Evolutionary conservation across 2,888 invertebrate species (phyloP).

Genomic region (Calliopum simillimum): DNA sequence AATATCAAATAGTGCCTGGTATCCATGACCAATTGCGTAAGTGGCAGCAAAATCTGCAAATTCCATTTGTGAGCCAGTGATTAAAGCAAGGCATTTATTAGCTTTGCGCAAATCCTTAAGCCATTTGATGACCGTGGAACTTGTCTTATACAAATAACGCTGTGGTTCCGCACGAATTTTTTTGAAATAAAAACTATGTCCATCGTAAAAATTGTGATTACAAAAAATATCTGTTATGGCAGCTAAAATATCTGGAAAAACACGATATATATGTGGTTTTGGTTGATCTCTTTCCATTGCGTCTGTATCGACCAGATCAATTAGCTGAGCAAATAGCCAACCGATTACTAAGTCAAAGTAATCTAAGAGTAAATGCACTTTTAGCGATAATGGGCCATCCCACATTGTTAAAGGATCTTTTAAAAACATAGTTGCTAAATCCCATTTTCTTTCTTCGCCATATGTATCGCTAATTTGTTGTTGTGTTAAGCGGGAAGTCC

Average conservation of each 20-base stretch:
- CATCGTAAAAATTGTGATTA: constrained; percentile 70
- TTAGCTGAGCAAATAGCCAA: constrained; percentile 74
- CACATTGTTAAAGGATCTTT: constrained; percentile 72
- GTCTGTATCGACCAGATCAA: constrained; percentile 74
- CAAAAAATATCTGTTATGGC: constrained; percentile 73
- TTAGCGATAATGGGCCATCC: constrained; percentile 73
- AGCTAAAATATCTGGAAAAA: constrained; percentile 76
- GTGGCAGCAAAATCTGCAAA: constrained; percentile 75
- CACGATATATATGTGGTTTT: constrained; percentile 65
- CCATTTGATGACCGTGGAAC: constrained; percentile 70
- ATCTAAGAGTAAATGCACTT: constrained; percentile 76
- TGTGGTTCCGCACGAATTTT: constrained; percentile 71
- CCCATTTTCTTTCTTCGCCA: constrained; percentile 72
- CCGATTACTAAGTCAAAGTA: constrained; percentile 79
- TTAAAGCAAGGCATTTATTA: constrained; percentile 72
- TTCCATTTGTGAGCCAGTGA: constrained; percentile 80
- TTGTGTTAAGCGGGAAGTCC: constrained; percentile 70
- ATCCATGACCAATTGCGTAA: constrained; percentile 74
- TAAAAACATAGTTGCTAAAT: constrained; percentile 69
- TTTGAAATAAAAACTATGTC: constrained; percentile 74
- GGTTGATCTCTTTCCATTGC: constrained; percentile 50
- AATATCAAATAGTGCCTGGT: constrained; percentile 75
- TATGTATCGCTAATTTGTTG: constrained; percentile 71
- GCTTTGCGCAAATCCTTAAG: constrained; percentile 70
- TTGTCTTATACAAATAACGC: constrained; percentile 73